Evolutionary conservation across 2,888 invertebrate species (phyloP).

Genomic region (Philaethria dido): DNA sequence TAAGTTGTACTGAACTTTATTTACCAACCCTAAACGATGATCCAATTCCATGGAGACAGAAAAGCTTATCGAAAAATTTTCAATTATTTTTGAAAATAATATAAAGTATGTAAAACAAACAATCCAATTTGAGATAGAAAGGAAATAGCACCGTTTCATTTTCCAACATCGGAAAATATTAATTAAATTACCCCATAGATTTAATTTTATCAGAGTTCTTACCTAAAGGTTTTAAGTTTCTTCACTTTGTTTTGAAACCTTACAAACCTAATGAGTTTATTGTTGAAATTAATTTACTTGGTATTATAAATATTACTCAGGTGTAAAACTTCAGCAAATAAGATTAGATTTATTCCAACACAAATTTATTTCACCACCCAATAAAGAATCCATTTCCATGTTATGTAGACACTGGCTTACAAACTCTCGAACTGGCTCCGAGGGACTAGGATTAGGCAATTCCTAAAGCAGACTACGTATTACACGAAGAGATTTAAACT

Average conservation of each 20-base stretch:
- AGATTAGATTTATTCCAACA: neutral
- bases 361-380: neutral
- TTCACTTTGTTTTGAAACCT: conserved; percentile 38
- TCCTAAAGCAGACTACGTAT: conserved; percentile 74
- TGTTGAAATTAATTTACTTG: conserved; percentile 15
- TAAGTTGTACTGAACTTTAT: conserved; percentile 80
- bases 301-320: neutral
- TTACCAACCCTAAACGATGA: conserved; percentile 66
- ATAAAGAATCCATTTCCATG: conserved; percentile 38
- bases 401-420: conserved; percentile 42
- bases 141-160: conserved; percentile 18
- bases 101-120: neutral
- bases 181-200: conserved; percentile 37
- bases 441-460: conserved; percentile 77
- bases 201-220: conserved; percentile 38
- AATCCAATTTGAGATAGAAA: conserved; percentile 20
- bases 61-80: conserved; percentile 10
- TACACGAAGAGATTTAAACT: conserved; percentile 83
- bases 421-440: conserved; percentile 63
- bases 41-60: conserved; percentile 45
- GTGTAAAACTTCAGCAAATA: neutral
- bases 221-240: conserved; percentile 37
- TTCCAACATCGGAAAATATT: conserved; percentile 27
- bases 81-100: conserved; percentile 15
- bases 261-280: conserved; percentile 35